Evolutionary conservation across 2,797 vertebrate genomes (phyloP).

Genomic region (Onychomys torridus): DNA sequence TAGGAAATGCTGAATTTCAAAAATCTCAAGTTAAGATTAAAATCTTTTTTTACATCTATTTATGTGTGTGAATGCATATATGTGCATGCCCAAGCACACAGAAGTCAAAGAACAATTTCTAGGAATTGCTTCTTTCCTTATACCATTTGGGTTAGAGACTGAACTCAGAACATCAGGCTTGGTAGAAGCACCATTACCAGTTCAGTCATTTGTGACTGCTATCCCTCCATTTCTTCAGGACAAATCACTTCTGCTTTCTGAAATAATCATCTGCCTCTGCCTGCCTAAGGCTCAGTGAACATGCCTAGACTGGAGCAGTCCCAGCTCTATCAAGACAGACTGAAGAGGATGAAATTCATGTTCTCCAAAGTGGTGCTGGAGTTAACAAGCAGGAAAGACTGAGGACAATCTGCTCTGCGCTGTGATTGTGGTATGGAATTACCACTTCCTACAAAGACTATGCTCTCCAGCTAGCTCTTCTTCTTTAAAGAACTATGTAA

Average conservation of each 20-base stretch:
- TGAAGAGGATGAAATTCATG: slow-evolving; percentile 48
- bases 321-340: slow-evolving; percentile 10
- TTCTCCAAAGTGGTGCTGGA: slow-evolving; percentile 61
- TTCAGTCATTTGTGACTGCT: neutral
- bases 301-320: neutral
- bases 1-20: slow-evolving; percentile 31
- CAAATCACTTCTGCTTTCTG: slow-evolving; percentile 9
- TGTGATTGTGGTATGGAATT: slow-evolving; percentile 52
- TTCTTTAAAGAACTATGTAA: slow-evolving; percentile 68
- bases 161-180: neutral
- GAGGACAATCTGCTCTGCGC: slow-evolving; percentile 44
- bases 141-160: neutral
- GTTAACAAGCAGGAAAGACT: slow-evolving; percentile 49
- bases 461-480: slow-evolving; percentile 61
- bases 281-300: slow-evolving; percentile 22
- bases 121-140: neutral
- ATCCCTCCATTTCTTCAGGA: neutral
- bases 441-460: slow-evolving; percentile 27
- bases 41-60: neutral
- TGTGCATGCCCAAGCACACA: neutral
- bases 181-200: neutral
- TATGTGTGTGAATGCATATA: neutral
- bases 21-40: neutral
- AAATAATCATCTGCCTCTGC: slow-evolving; percentile 9
- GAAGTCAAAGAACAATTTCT: neutral